Evolutionary conservation across 2,113 vertebrate genomes (phyloP).

Genomic region (Nesogale talazaci): DNA sequence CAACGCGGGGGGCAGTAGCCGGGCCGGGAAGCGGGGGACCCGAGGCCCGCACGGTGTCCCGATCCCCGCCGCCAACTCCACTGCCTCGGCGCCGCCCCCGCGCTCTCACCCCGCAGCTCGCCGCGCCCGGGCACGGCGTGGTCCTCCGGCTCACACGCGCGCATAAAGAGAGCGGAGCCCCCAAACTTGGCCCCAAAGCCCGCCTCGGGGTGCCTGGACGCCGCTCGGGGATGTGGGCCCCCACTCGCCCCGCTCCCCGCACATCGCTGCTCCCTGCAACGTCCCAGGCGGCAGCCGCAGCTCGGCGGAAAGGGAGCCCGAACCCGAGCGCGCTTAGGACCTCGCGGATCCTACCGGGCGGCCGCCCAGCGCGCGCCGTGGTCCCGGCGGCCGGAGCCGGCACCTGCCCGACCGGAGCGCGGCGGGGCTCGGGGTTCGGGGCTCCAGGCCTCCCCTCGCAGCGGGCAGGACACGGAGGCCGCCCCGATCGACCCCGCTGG

Average conservation of each 20-base stretch:
- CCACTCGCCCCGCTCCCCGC: slow-evolving; percentile 6
- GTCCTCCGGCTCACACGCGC: neutral
- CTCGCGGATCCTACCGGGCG: slow-evolving; percentile 63
- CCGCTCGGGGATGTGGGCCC: neutral
- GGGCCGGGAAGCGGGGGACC: neutral
- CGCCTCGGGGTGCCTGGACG: neutral
- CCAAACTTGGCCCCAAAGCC: neutral
- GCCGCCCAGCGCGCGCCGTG: slow-evolving; percentile 15
- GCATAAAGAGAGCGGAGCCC: slow-evolving; percentile 62
- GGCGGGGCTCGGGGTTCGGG: neutral
- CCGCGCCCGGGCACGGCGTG: slow-evolving; percentile 30
- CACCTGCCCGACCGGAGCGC: slow-evolving; percentile 61
- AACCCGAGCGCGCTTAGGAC: slow-evolving; percentile 73
- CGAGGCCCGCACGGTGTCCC: neutral
- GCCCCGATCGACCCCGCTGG: neutral
- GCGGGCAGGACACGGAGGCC: neutral
- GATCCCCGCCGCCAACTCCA: neutral
- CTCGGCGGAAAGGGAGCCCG: neutral
- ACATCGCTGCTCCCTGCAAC: slow-evolving; percentile 31
- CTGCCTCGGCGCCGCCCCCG: slow-evolving; percentile 13
- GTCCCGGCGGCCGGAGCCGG: slow-evolving; percentile 42
- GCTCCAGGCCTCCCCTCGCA: rapidly evolving
- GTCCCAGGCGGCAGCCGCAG: slow-evolving; percentile 53
- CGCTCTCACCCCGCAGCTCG: slow-evolving; percentile 53
- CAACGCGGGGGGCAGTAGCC: neutral